Percentiles rank a stretch among this genome's conserved stretches.
Conservation (phyloP, 2,888 invertebrate genomes). For the Drosophila histrio region DNA sequence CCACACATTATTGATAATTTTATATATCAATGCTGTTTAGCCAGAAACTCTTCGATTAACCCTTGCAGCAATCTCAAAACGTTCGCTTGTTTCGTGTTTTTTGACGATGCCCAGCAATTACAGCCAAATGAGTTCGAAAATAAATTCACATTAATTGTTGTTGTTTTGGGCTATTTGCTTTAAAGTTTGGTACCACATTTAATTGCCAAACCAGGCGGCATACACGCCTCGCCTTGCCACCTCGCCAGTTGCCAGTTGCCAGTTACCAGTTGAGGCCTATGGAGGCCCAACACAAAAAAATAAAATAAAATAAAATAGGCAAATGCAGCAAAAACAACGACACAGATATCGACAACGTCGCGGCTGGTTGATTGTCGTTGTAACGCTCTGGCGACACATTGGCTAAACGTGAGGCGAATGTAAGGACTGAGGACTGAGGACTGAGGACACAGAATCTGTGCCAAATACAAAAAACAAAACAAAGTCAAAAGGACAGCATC, state of each 20-base stretch:
- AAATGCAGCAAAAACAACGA: background rate
- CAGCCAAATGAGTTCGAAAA: constrained; percentile 73
- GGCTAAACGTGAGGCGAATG: constrained; percentile 72
- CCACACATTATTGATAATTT: background rate
- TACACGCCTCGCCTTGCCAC: constrained; percentile 7
- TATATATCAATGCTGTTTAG: background rate
- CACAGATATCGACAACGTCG: constrained; percentile 47
- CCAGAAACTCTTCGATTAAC: background rate
- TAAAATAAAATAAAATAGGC: constrained; percentile 3
- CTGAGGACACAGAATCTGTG: constrained; percentile 27
- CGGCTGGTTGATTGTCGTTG: constrained; percentile 69
- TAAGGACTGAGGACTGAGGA: constrained; percentile 23
- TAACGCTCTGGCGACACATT: constrained; percentile 67
- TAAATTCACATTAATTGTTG: constrained; percentile 75
- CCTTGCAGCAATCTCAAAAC: constrained; percentile 27
- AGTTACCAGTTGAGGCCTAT: constrained; percentile 25
- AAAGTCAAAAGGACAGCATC: background rate
- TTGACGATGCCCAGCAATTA: constrained; percentile 61
- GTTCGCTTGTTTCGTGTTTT: constrained; percentile 37
- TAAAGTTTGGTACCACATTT: constrained; percentile 61
- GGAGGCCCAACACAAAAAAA: constrained; percentile 10
- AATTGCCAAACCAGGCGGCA: constrained; percentile 58
- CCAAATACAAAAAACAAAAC: constrained; percentile 8
- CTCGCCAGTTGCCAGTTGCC: too few relatives aligned
- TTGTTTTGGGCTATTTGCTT: constrained; percentile 68